These are phyloP conservation scores for Fistularia commersonii DNA, from an alignment of 2,797 vertebrate species.

Conservation along the genomic window DNA sequence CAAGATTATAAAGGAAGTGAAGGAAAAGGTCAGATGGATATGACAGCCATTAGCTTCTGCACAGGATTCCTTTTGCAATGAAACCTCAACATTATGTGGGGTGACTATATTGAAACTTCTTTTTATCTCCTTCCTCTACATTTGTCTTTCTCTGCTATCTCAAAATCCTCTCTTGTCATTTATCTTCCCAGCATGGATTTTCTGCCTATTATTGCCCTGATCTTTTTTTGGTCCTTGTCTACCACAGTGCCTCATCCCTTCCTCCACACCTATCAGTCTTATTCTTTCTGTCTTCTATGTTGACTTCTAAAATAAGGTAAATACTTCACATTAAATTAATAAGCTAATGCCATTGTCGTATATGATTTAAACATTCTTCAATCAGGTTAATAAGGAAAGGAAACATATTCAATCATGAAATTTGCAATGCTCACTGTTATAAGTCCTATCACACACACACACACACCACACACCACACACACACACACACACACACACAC, in stretches of 20 bases:
- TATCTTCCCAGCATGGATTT: constrained; percentile 63
- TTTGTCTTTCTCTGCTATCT: constrained; percentile 59
- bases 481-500: constrained; percentile 3
- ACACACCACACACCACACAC: too few species aligned
- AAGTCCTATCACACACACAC: constrained; percentile 13
- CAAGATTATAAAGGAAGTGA: too few species aligned
- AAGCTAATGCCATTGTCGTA: not conserved
- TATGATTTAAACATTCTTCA: too few species aligned
- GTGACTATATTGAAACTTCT: constrained; percentile 59
- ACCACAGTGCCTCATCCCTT: constrained; percentile 12
- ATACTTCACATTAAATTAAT: not conserved
- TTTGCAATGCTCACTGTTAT: too few species aligned
- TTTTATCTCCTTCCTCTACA: constrained; percentile 55
- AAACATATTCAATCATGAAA: too few species aligned
- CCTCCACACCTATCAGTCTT: constrained; percentile 29
- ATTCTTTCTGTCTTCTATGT: constrained; percentile 8
- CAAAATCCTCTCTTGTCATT: constrained; percentile 58
- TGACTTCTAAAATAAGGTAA: constrained; percentile 2
- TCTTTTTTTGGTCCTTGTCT: constrained; percentile 41
- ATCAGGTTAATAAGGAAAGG: too few species aligned
- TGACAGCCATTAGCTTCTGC: constrained; percentile 67
- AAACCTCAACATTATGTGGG: constrained; percentile 45
- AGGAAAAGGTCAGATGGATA: constrained; percentile 59
- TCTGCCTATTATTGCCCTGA: constrained; percentile 64
- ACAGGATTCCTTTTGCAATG: constrained; percentile 53